Evolutionary conservation across 2,888 invertebrate genomes (phyloP), one percentile per base, ranked within the genome.

Genomic region (Temnothorax ravouxi): DNA sequence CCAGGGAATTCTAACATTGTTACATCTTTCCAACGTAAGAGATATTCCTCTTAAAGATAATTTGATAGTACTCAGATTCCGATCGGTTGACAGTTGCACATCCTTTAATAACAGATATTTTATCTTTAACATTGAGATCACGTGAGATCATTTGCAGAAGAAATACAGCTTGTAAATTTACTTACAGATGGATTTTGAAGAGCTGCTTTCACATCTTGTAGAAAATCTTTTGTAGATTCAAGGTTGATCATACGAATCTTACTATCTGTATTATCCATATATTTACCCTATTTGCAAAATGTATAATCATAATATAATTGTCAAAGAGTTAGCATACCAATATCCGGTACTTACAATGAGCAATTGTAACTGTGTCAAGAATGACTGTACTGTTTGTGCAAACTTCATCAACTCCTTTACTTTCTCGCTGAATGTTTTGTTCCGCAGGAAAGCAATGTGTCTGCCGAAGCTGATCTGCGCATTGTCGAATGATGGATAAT

Each of bases 401-500:
- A 62, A 91, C 13, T 86, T 69, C 3, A 93, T 75, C 21, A 93
- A 72, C 3, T 85, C 81, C 0, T 88, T 75, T 9, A 93, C 67
- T 76, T 89, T 89, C 2, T 82, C 76, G 25, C 86, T 85, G 21
- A 94, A 94, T 29, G 86, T 84, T 18, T 13, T 75, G 9, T 88
- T 87, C 21, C 88, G 88, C 18, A 93, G 84, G 6, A 84, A 50
- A 64, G 89, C 84, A 54, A 93, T 92, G 77, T 89, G 91, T 25
- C 86, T 86, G 29, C 93, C 94, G 84, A 95, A 93, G 25, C 79
- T 67, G 13, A 95, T 50, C 29, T 82, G 81, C 3, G 91, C 90
- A 38, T 89, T 82, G n/a, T 84, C 76, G n/a, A 94, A 86, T 21
- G 52, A 59, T 3, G 95, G 95, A 91, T 93, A 94, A 85, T 91